Percentiles rank a stretch among this genome's conserved stretches.
These are phyloP conservation scores for Tylochromis polylepis DNA, from an alignment of 2,113 vertebrate species.

Conservation along the genomic window DNA sequence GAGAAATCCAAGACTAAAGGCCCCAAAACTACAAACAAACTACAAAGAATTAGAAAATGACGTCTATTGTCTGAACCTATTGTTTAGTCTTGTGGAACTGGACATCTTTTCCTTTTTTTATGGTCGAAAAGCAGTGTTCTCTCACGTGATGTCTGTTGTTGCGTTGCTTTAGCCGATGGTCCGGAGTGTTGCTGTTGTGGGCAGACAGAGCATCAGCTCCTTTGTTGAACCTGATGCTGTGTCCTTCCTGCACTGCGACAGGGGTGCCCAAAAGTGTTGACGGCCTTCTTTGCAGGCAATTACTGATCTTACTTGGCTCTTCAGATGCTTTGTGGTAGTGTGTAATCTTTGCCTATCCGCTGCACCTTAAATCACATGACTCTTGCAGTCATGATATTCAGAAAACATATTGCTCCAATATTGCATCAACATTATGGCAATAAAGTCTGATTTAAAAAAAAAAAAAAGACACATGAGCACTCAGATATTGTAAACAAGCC, in stretches of 20 bases:
- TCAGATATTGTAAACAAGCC: not conserved
- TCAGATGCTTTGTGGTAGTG: not conserved
- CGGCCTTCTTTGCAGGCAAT: not conserved
- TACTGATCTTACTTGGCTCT: not conserved
- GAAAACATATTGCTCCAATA: not conserved
- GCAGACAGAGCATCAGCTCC: not conserved
- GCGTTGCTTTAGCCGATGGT: not conserved
- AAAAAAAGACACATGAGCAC: not conserved
- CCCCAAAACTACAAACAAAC: not conserved
- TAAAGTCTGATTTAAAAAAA: not conserved
- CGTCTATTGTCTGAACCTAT: not conserved
- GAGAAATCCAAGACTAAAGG: conserved; percentile 9
- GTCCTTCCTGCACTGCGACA: not conserved
- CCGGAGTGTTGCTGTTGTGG: not conserved
- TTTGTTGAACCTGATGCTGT: not conserved
- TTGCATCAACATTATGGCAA: not conserved
- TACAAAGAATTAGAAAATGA: not conserved
- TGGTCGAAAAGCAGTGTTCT: not conserved
- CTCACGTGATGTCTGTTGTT: not conserved
- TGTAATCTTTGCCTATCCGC: not conserved
- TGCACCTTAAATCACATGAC: not conserved
- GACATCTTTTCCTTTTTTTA: not conserved
- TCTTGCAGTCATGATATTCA: not conserved
- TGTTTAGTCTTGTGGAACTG: not conserved
- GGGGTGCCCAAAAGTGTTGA: not conserved